Evolutionary conservation across 2,888 invertebrate species (phyloP), one percentile per base, ranked within the genome.

Genomic region (Cheilosia impressa): DNA sequence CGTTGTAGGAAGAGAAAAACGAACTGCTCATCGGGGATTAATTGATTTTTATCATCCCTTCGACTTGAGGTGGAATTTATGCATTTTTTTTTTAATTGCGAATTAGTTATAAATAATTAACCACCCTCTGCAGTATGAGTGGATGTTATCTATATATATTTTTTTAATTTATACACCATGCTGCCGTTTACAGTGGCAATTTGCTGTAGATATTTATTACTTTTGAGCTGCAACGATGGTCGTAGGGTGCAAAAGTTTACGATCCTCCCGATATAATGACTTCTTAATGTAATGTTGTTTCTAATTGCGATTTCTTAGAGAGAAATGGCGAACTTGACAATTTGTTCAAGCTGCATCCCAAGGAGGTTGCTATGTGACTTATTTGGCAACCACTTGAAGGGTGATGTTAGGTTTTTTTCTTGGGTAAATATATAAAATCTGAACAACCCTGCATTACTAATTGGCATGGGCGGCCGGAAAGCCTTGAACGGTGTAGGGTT

Each of bases 71-170:
- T 68, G 43, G 66, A 60, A 13, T 53, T 27, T 10, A 10, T 24
- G 15, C 0, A 10, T 19, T 27, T 79, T 72, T 72, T 63, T 41
- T 75, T 84, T 80, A 76, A 84, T 84, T 84, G 80, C 75, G 43
- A 84, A 79, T 80, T 75, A 84, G 80, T 84, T 71, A 66, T 52
- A 55, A 79, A 79, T 83, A 79, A 80, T 80, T 76, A 66, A 75
- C 73, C 79, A 76, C 57, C 75, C 63, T 57, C 31, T 19, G 13
- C 19, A 68, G 10, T 66, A 34, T 52, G 41, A 69, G 68, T 50
- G 50, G 69, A 45, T 69, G 50, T 58, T 60, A 47, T 38, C n/a
- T n/a, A 65, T 62, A 55, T 60, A 53, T 24, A 5, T 82, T 52
- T 52, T 77, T 81, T 65, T 38, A 77, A 73, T 79, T 78, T 52